Base-by-base conservation (phyloP, 2,888 invertebrate species). In the Tanytarsus gracilentus region DNA sequence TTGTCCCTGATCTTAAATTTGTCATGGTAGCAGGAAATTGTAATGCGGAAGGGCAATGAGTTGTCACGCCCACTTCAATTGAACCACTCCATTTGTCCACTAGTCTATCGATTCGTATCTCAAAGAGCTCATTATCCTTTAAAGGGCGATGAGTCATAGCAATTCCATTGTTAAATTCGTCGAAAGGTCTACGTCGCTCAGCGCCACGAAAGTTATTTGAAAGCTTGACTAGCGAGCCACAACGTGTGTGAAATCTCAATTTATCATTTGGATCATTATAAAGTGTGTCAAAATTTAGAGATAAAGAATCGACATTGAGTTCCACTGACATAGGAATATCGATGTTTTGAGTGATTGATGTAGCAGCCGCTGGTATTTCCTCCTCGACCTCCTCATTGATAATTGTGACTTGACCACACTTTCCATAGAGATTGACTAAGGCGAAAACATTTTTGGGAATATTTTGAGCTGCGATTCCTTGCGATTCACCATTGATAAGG, bases 21-120 rank as follows among this genome's bases (percentile, higher is more conserved):
- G 96, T 96, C 94, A 97, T 95, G 2, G 96, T 97, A 1, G 95
- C 92, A 2, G 96, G 97, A 72, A 95, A 95, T 62, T 93, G 86
- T 62, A 96, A 78, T 0, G 84, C 84, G 1, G 85, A 83, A 2
- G 97, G 96, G 74, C 93, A 91, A 70, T 96, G 95, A 9, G 91
- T 88, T 0, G 95, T 95, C 7, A 97, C 87, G 30, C 94, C 95
- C 65, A 94, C 91, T 79, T 85, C 71, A 61, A 75, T 75, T 3
- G 72, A 73, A 0, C 73, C 73, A 23, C 21, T 55, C 96, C 96
- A 96, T 69, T 96, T 91, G 70, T 92, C 92, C 6, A 96, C 93
- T 64, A 97, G 79, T 66, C 86, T 81, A 69, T 96, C 95, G 64
- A 97, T 92, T 60, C 92, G 81, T 69, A 96, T 94, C 81, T 96